Conservation (phyloP, 2,797 vertebrate genomes). For the Microctenopoma lineatum region DNA sequence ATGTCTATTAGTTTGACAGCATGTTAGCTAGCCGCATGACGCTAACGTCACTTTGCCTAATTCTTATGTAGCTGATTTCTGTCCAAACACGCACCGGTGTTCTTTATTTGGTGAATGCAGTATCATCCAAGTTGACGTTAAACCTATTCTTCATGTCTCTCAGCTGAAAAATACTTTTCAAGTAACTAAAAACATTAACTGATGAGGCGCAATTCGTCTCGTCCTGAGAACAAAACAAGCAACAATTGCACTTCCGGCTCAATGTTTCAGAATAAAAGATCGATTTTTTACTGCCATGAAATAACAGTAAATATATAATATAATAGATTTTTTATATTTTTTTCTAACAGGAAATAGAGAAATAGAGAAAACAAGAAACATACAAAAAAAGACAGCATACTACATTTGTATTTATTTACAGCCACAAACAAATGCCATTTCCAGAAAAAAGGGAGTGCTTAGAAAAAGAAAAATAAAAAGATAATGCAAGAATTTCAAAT, state of each 20-base stretch:
- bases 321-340: neutral
- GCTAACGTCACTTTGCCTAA: neutral
- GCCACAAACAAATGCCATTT: no score
- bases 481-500: no score
- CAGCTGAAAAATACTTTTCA: neutral
- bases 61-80: neutral
- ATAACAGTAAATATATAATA: neutral
- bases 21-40: neutral
- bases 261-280: constrained; percentile 47
- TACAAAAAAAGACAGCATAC: no score
- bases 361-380: no score
- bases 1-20: neutral
- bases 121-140: constrained; percentile 82
- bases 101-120: constrained; percentile 80
- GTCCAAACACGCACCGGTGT: constrained; percentile 70
- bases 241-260: constrained; percentile 21
- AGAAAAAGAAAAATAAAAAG: no score
- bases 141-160: constrained; percentile 78
- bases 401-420: no score
- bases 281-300: neutral
- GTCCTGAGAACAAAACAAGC: accelerated
- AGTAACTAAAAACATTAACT: neutral
- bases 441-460: no score
- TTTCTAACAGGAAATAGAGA: no score
- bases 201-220: no score